Evolutionary conservation across 2,797 vertebrate genomes (phyloP).

Genomic region (Amazonetta brasiliensis): DNA sequence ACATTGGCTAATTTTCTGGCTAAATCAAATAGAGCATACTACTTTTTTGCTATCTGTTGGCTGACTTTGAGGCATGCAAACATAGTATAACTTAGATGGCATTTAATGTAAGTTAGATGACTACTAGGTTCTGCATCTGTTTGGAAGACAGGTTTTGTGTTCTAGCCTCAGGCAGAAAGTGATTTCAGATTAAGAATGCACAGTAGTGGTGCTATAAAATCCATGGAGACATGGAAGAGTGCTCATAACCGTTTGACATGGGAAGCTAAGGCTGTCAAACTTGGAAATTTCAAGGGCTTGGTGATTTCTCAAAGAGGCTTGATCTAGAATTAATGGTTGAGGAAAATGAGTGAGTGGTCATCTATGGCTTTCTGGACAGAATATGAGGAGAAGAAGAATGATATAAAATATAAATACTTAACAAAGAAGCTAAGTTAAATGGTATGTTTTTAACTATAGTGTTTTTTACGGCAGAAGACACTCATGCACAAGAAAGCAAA

Average conservation of each 20-base stretch:
- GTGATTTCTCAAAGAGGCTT: neutral
- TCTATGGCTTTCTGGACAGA: neutral
- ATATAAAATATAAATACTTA: neutral
- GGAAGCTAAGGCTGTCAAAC: neutral
- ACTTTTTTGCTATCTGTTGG: neutral
- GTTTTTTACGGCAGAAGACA: neutral
- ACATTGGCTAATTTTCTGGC: neutral
- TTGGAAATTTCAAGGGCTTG: neutral
- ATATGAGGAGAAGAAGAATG: neutral
- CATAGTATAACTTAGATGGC: neutral
- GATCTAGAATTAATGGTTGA: neutral
- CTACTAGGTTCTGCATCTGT: neutral
- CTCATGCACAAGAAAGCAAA: neutral
- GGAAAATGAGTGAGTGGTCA: neutral
- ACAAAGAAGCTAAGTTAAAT: neutral
- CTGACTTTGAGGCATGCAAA: neutral
- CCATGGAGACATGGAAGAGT: neutral
- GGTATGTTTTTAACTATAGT: neutral
- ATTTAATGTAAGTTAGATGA: conserved; percentile 12
- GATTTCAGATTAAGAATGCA: conserved; percentile 15
- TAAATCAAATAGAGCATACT: neutral
- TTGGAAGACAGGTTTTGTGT: conserved; percentile 8
- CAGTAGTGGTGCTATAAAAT: neutral
- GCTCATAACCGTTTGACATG: neutral
- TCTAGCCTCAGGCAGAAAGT: conserved; percentile 27